Evolutionary conservation across 2,888 invertebrate genomes (phyloP), one percentile per base, ranked within the genome.

Genomic region (Acanthoscelides obtectus): DNA sequence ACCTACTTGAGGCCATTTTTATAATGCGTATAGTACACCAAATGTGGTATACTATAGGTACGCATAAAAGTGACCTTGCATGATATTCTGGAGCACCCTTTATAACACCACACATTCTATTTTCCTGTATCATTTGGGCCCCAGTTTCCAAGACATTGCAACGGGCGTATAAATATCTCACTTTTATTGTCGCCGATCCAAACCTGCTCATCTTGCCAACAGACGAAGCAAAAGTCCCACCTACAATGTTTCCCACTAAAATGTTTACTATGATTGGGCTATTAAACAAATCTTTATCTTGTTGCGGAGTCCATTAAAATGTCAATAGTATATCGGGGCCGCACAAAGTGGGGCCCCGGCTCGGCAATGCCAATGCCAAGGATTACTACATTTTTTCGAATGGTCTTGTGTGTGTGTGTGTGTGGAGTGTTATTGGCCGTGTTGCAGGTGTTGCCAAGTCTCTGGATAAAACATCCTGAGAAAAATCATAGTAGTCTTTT

Each of bases 321-420:
- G 70, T 81, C 73, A 75, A 45, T 69, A 71, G 75, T 76, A 76
- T 77, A 77, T 68, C 74, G 70, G 68, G 70, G 72, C 71, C 71
- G 66, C 66, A 66, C 22, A 66, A 64, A 21, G 21, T 66, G 22
- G 66, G 20, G 22, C 21, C 21, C 63, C 63, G 22, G n/a, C n/a
- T 64, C 69, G 72, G 78, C 80, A 81, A 78, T 80, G 80, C 80
- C 83, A 83, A 83, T 83, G 83, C 81, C 77, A 77, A 76, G 73
- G 81, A 80, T 81, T 71, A 67, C 73, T 66, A 69, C 64, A 64
- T 67, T 65, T 65, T 68, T 20, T 72, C 68, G 66, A 19, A 22
- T 20, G 69, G 20, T 64, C 64, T 63, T 22, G 66, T 70, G 45
- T 45, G 45, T 45, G 25, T 25, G 25, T 25, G 25, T 25, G 45